phyloP scores from a whole-genome alignment of 2,113 vertebrate genomes.

The Nicator chloris region DNA sequence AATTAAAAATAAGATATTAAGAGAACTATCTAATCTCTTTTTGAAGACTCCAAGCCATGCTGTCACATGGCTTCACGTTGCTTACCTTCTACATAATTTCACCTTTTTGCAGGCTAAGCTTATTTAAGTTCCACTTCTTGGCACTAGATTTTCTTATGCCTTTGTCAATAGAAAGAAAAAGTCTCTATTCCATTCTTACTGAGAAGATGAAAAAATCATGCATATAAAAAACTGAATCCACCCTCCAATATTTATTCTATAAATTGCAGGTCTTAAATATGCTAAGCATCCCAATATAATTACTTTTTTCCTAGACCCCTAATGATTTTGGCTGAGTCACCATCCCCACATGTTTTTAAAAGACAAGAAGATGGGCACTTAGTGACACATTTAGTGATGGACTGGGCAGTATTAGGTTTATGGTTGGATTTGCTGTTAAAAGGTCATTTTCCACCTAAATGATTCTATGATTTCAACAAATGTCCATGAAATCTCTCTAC shows the following conservation, averaged over 20 bases:
- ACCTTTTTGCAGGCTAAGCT: background rate
- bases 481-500: background rate
- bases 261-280: background rate
- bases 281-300: background rate
- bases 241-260: background rate
- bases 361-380: background rate
- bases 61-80: background rate
- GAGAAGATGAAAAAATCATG: background rate
- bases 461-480: background rate
- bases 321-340: background rate
- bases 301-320: background rate
- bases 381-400: rapidly evolving
- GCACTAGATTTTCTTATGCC: background rate
- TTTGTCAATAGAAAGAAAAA: background rate
- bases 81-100: background rate
- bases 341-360: background rate
- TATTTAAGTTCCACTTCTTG: background rate
- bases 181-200: background rate
- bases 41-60: background rate
- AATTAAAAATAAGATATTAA: background rate
- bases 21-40: background rate
- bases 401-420: background rate
- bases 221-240: background rate
- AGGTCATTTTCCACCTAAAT: background rate
- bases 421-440: background rate